Percentiles rank a stretch among this genome's conserved stretches.
phyloP scores from a whole-genome alignment of 2,888 invertebrate genomes.

The Acanthococcus lagerstroemiae region DNA sequence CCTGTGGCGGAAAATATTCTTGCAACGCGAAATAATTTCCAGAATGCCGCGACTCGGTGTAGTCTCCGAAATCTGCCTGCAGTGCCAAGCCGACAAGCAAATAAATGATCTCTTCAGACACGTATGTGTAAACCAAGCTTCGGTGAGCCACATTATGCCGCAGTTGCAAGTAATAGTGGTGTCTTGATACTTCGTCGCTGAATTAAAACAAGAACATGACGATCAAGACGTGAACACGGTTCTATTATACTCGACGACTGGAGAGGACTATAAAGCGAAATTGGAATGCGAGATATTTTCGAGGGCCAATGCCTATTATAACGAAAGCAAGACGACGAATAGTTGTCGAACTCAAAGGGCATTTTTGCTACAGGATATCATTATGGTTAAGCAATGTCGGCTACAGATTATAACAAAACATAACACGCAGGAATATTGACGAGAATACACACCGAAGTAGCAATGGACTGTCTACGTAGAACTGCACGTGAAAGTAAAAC shows the following conservation, averaged over 20 bases:
- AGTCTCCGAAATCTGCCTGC: constrained; percentile 86
- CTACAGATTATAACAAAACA: background rate
- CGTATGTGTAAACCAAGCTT: constrained; percentile 48
- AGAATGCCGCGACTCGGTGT: constrained; percentile 45
- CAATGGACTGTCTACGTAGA: constrained; percentile 85
- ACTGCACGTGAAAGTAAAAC: constrained; percentile 83
- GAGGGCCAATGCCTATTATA: too few species aligned
- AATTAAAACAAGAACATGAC: constrained; percentile 34
- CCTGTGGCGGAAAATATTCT: constrained; percentile 70
- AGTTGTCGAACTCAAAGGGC: too few species aligned
- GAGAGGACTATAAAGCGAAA: too few species aligned
- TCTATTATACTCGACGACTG: too few species aligned
- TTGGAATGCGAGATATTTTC: too few species aligned
- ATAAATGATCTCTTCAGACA: constrained; percentile 60
- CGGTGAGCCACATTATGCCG: constrained; percentile 66
- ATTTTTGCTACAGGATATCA: too few species aligned
- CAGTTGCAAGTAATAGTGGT: constrained; percentile 90
- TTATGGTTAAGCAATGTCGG: too few species aligned
- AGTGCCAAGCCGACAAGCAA: constrained; percentile 79
- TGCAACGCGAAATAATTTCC: constrained; percentile 64
- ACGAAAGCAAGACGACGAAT: too few species aligned
- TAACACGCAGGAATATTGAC: background rate
- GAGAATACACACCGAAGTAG: constrained; percentile 54
- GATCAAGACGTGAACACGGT: background rate
- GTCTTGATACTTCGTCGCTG: constrained; percentile 81